Evolutionary conservation across 2,888 invertebrate species (phyloP), one percentile per base, ranked within the genome.

Genomic region (Ophraella communa): DNA sequence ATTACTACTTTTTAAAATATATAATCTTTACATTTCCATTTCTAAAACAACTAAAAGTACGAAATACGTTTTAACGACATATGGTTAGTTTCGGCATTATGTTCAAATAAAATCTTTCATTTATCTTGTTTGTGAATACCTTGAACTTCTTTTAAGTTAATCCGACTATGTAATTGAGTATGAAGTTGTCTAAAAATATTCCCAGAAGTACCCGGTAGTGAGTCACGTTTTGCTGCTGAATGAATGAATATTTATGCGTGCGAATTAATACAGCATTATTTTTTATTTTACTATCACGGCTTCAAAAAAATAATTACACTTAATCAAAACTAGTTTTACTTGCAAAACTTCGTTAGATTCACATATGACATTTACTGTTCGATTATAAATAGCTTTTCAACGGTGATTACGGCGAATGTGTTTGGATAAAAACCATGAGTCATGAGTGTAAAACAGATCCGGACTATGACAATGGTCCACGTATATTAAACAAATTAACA

Each of bases 291-390:
- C 49, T 27, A 51, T 51, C 27, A 49, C 20, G 24, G 14, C 49
- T n/a, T 27, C 49, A 11, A 14, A 11, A 14, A 24, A 51, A 27
- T 4, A 24, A 14, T 49, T 49, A 24, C 24, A 27, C 24, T 23
- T 23, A 49, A 20, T 49, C 49, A 47, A 58, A 49, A 35, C 35
- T 49, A 58, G 58, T 49, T 47, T 58, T 21, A 49, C 33, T 49
- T 58, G 35, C 8, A 23, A 33, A 3, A 35, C 35, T 49, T 21
- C 7, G 10, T 33, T 56, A 54, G 49, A 51, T 51, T 51, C 35
- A 55, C 55, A 55, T 18, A 44, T 58, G 58, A 23, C 58, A 58
- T 58, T 49, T 45, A 18, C 35, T n/a, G 49, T 49, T 49, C 21
- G 20, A 49, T 30, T 49, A 58, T 49, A 49, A 58, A 58, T 57